Evolutionary conservation across 2,113 vertebrate genomes (phyloP).

Genomic region (Seriola rivoliana): DNA sequence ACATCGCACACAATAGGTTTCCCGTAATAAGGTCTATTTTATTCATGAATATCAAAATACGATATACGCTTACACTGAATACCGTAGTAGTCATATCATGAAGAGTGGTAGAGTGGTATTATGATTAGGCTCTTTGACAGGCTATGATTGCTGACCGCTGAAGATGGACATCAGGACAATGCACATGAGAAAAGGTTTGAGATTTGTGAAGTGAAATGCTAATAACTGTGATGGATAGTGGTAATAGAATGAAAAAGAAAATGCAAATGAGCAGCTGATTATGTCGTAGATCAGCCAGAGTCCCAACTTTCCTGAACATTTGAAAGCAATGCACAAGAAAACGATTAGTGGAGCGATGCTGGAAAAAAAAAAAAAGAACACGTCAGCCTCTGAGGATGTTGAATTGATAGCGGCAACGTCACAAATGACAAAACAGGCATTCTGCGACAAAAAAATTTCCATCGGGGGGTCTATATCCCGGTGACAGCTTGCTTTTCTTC

Average conservation of each 20-base stretch:
- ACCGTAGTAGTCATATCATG: background rate
- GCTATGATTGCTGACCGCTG: background rate
- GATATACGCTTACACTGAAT: background rate
- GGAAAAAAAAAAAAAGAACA: background rate
- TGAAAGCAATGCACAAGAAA: conserved; percentile 15
- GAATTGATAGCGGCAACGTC: conserved; percentile 57
- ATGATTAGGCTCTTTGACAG: background rate
- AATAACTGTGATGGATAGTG: background rate
- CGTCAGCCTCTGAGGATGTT: conserved; percentile 15
- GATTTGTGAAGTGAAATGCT: background rate
- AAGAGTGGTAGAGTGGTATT: background rate
- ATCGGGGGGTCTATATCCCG: conserved; percentile 22
- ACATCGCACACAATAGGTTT: background rate
- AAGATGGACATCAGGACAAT: background rate
- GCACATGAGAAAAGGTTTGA: background rate
- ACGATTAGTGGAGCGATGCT: conserved; percentile 1
- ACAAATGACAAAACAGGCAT: conserved; percentile 60
- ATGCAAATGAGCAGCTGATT: conserved; percentile 38
- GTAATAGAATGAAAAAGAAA: background rate
- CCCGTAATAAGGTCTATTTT: background rate
- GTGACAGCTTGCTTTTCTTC: conserved; percentile 41
- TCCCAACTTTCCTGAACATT: background rate
- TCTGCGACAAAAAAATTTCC: conserved; percentile 43
- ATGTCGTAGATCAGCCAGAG: conserved; percentile 1
- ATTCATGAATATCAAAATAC: conserved; percentile 20